phyloP scores from a whole-genome alignment of 2,797 vertebrate species.

The Crenichthys baileyi region DNA sequence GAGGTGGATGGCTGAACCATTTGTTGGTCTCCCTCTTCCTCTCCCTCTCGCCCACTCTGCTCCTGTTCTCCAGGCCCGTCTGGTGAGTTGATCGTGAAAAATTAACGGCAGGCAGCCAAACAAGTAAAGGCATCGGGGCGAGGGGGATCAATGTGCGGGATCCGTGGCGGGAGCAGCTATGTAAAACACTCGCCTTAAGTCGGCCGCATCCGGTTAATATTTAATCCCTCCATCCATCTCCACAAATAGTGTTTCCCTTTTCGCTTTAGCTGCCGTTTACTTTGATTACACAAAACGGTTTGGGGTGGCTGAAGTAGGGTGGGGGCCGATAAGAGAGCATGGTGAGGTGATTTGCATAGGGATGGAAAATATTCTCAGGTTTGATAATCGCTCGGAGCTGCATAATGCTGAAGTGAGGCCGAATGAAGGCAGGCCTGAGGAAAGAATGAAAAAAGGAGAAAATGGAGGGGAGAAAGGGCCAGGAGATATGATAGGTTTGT shows the following conservation, averaged over 20 bases:
- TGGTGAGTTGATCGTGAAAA: constrained; percentile 70
- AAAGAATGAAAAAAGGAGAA: constrained; percentile 38
- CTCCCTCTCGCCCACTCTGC: constrained; percentile 16
- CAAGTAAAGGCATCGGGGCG: constrained; percentile 60
- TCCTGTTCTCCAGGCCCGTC: constrained; percentile 49
- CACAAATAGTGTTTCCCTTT: constrained; percentile 76
- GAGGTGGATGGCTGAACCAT: constrained; percentile 40
- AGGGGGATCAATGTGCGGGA: constrained; percentile 72
- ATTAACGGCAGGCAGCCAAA: constrained; percentile 73
- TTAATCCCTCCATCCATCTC: constrained; percentile 82
- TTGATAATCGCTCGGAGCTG: constrained; percentile 75
- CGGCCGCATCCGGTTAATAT: constrained; percentile 81
- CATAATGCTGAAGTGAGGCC: constrained; percentile 60
- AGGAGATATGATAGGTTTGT: constrained; percentile 36
- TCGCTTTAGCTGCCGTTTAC: constrained; percentile 78
- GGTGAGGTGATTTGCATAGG: constrained; percentile 77
- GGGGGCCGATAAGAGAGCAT: constrained; percentile 69
- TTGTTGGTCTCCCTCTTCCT: constrained; percentile 40
- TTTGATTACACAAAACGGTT: constrained; percentile 79
- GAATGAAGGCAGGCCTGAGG: constrained; percentile 56
- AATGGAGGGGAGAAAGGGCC: constrained; percentile 6
- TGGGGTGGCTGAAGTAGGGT: constrained; percentile 41
- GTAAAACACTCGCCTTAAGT: constrained; percentile 82
- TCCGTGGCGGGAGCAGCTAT: constrained; percentile 69
- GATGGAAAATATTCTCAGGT: constrained; percentile 77